A percentile compares a stretch with the other conserved stretches of the same genome.
These are phyloP conservation scores for Adelges cooleyi DNA, from an alignment of 1,140 invertebrate species.

Conservation along the genomic window DNA sequence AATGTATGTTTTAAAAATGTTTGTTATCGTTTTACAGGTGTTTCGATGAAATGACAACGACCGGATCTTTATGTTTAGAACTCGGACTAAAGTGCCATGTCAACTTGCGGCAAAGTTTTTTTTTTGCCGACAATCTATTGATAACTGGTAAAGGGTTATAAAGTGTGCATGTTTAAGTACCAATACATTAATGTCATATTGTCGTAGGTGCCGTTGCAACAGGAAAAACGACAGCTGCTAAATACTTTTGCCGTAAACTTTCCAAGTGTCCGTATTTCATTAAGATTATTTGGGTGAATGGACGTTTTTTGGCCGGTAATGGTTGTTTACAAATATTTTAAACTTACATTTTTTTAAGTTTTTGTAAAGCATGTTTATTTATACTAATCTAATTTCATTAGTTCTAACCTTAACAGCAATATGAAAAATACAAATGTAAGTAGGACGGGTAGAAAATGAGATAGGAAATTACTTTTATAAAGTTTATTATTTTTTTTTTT, in stretches of 20 bases:
- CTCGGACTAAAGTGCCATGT: neutral
- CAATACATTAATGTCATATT: neutral
- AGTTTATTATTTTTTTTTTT: too few species aligned
- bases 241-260: slow-evolving; percentile 3
- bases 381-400: too few species aligned
- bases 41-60: neutral
- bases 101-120: neutral
- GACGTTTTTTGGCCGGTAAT: slow-evolving; percentile 8
- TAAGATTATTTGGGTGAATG: slow-evolving; percentile 13
- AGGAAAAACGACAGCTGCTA: slow-evolving; percentile 14
- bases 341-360: too few species aligned
- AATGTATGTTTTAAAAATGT: too few species aligned
- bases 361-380: too few species aligned
- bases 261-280: slow-evolving; percentile 18
- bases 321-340: neutral
- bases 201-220: neutral
- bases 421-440: too few species aligned
- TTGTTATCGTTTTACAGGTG: neutral
- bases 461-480: too few species aligned
- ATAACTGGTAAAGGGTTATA: neutral
- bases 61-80: neutral
- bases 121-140: slow-evolving; percentile 6
- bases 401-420: too few species aligned
- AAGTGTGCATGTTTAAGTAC: neutral
- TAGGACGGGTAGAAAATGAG: too few species aligned